These are phyloP conservation scores for Amphiprion ocellaris DNA, from an alignment of 2,113 vertebrate species.

Conservation along the genomic window DNA sequence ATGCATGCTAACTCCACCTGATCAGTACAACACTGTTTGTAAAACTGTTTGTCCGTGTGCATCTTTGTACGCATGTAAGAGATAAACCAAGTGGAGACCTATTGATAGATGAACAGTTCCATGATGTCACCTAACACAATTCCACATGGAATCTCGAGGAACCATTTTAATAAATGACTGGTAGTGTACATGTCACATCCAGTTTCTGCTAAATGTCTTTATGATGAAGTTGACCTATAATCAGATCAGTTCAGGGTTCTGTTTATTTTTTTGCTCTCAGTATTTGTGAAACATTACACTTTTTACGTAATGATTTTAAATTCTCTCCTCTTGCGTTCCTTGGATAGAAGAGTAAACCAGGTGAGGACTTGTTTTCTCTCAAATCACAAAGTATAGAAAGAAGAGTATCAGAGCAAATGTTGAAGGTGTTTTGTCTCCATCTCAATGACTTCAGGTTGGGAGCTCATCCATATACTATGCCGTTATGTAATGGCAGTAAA, in stretches of 20 bases:
- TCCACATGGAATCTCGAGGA: too few relatives aligned
- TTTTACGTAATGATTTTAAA: conserved; percentile 13
- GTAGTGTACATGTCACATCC: too few relatives aligned
- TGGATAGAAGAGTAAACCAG: conserved; percentile 60
- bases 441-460: conserved; percentile 82
- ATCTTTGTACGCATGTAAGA: too few relatives aligned
- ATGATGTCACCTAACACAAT: too few relatives aligned
- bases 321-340: conserved; percentile 57
- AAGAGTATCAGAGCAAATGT: background rate
- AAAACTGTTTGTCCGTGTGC: too few relatives aligned
- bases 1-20: too few relatives aligned
- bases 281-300: background rate
- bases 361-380: conserved; percentile 61
- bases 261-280: background rate
- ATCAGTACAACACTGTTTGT: too few relatives aligned
- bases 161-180: too few relatives aligned
- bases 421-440: background rate
- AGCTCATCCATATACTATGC: conserved; percentile 78
- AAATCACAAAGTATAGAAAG: conserved; percentile 8
- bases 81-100: too few relatives aligned
- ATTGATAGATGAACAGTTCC: too few relatives aligned
- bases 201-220: too few relatives aligned
- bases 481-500: conserved; percentile 52
- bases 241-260: background rate
- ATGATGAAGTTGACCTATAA: background rate